These are phyloP conservation scores for Jacana jacana DNA, from an alignment of 2,113 vertebrate species.

Conservation along the genomic window DNA sequence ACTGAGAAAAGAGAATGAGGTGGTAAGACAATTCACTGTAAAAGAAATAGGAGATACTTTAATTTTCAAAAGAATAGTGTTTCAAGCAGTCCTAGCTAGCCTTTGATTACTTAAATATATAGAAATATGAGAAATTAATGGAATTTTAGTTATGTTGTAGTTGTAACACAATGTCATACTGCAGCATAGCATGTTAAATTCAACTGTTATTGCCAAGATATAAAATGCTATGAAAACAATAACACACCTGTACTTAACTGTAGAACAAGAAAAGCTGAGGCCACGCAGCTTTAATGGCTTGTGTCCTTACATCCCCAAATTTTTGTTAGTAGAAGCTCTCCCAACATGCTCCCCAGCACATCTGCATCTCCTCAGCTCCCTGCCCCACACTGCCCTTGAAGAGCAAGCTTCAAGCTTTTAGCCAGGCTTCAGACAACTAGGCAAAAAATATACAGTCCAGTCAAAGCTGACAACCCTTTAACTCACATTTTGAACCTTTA, in stretches of 20 bases:
- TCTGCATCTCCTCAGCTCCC: background rate
- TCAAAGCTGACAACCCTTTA: background rate
- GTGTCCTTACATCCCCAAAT: background rate
- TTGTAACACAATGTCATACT: background rate
- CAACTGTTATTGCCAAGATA: background rate
- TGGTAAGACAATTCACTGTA: background rate
- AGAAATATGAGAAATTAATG: background rate
- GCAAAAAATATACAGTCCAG: background rate
- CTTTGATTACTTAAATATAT: background rate
- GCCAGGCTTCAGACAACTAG: background rate
- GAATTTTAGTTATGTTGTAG: background rate
- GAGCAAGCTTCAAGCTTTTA: background rate
- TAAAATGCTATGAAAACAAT: background rate
- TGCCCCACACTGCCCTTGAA: background rate
- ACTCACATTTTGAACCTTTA: background rate
- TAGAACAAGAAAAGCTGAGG: background rate
- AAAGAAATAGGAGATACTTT: background rate
- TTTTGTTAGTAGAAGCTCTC: background rate
- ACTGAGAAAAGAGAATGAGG: background rate
- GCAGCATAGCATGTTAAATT: background rate
- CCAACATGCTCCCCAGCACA: background rate
- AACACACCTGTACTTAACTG: background rate
- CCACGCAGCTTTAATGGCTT: background rate
- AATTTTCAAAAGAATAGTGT: background rate
- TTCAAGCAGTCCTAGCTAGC: background rate